These are phyloP conservation scores for Rhagium mordax DNA, from an alignment of 2,888 invertebrate genomes.

Conservation along the genomic window DNA sequence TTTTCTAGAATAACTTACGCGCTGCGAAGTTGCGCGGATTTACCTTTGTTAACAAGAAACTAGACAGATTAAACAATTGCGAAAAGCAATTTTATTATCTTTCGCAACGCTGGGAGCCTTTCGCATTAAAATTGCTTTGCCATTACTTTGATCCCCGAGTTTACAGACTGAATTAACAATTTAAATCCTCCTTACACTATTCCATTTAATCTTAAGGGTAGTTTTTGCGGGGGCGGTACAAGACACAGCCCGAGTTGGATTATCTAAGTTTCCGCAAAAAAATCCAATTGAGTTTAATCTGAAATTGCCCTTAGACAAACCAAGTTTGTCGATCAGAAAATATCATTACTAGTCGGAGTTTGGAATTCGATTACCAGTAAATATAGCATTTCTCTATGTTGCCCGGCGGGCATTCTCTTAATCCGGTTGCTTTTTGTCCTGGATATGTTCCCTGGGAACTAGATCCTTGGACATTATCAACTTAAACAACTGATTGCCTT, in stretches of 20 bases:
- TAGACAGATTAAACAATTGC: constrained; percentile 5
- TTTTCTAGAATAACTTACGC: no score
- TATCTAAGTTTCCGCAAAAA: constrained; percentile 25
- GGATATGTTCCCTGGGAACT: no score
- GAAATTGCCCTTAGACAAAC: constrained; percentile 22
- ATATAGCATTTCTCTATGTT: not conserved
- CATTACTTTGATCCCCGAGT: constrained; percentile 23
- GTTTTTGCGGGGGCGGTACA: constrained; percentile 13
- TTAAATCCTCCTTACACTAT: constrained; percentile 11
- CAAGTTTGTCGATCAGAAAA: constrained; percentile 27
- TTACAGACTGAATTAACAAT: constrained; percentile 23
- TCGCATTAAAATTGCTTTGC: not conserved
- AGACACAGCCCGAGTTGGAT: constrained; percentile 13
- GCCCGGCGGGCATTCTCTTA: not conserved
- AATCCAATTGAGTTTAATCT: constrained; percentile 25
- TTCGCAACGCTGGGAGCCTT: not conserved
- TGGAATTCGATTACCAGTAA: constrained; percentile 3
- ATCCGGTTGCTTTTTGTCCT: not conserved
- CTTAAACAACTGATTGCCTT: no score
- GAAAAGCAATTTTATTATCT: constrained; percentile 7
- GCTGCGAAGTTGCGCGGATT: not conserved
- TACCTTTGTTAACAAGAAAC: constrained; percentile 6
- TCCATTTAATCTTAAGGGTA: constrained; percentile 5
- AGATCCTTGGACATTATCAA: no score
- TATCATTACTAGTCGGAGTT: constrained; percentile 18